phyloP scores from a whole-genome alignment of 2,888 invertebrate genomes.

The Chloroclystis v-ata region DNA sequence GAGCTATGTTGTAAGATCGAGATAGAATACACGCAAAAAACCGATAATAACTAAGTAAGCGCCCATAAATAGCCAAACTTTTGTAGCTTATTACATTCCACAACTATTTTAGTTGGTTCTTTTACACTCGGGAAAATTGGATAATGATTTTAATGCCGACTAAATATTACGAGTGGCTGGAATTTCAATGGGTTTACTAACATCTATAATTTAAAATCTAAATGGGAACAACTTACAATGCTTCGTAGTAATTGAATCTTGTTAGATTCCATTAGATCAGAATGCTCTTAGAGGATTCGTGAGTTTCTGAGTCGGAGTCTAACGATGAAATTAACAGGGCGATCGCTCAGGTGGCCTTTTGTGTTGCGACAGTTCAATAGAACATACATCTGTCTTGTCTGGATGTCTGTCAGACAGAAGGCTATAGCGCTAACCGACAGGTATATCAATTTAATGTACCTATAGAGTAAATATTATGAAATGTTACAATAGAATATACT shows the following conservation, averaged over 20 bases:
- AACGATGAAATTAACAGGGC: slow-evolving; percentile 39
- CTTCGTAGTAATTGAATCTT: slow-evolving; percentile 17
- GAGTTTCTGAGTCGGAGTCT: slow-evolving; percentile 24
- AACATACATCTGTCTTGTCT: slow-evolving; percentile 53
- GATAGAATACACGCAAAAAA: slow-evolving; percentile 16
- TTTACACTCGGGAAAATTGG: neutral
- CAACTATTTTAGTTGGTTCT: neutral
- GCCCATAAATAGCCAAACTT: slow-evolving; percentile 1
- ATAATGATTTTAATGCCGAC: slow-evolving; percentile 1
- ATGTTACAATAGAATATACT: no score
- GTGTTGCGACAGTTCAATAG: slow-evolving; percentile 56
- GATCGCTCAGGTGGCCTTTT: slow-evolving; percentile 50
- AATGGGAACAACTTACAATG: slow-evolving; percentile 14
- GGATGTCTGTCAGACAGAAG: slow-evolving; percentile 36
- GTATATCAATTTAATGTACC: slow-evolving; percentile 9
- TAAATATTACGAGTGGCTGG: slow-evolving; percentile 5
- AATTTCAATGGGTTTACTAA: neutral
- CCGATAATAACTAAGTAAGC: slow-evolving; percentile 11
- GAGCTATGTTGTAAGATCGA: slow-evolving; percentile 19
- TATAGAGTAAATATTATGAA: neutral
- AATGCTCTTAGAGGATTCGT: slow-evolving; percentile 22
- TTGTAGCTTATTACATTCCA: slow-evolving; percentile 7
- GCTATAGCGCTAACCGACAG: slow-evolving; percentile 36
- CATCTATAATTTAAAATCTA: slow-evolving; percentile 15
- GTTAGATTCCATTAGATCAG: slow-evolving; percentile 21